phyloP scores from a whole-genome alignment of 2,888 invertebrate species.

The Kryphioiulus occultus region DNA sequence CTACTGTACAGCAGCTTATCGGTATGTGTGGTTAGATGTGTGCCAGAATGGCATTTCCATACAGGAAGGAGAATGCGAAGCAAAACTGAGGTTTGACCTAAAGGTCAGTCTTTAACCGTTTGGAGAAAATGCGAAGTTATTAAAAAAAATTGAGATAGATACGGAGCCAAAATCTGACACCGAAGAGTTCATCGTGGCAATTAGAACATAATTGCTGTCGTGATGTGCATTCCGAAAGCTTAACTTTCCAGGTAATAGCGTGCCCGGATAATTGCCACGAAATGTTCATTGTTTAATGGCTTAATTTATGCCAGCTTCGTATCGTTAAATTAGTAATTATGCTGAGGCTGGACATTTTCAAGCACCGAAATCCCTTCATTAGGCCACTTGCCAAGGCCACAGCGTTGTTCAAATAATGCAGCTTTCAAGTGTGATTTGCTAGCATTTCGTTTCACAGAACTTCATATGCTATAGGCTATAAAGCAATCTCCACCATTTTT shows the following conservation, averaged over 20 bases:
- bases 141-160: background rate
- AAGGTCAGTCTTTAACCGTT: background rate
- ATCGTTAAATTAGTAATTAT: constrained; percentile 22
- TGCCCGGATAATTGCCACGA: background rate
- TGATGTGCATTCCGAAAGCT: background rate
- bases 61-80: background rate
- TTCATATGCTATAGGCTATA: background rate
- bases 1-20: background rate
- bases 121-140: background rate
- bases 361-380: constrained; percentile 22
- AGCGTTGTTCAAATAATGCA: background rate
- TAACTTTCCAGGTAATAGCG: background rate
- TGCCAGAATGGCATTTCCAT: background rate
- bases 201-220: background rate
- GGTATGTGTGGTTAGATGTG: background rate
- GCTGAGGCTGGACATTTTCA: constrained; percentile 10
- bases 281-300: constrained; percentile 3
- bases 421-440: background rate
- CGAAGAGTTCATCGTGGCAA: background rate
- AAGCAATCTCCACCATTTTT: background rate
- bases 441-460: background rate
- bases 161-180: background rate
- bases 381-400: background rate
- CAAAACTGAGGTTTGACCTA: background rate
- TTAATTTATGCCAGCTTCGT: background rate